Base-by-base conservation (phyloP, 30 jellyfish, hydroid and myxozoan species). In the Pseudorhiza aurosa region DNA sequence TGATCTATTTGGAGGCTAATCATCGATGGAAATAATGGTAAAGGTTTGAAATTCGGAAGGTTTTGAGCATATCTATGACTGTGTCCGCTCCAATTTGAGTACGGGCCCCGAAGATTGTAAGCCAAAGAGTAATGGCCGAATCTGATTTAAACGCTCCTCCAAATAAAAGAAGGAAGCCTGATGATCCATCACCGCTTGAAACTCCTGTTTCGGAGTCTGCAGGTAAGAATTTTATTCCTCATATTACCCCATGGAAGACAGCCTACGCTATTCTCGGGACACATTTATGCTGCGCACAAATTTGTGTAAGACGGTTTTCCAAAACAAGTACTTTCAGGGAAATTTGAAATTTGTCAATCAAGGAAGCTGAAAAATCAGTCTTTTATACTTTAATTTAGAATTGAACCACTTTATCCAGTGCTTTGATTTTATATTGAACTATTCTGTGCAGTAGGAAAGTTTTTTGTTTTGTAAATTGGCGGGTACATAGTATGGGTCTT, bases 141-240 rank as follows among this genome's bases (percentile, higher is more conserved):
- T 74, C 96, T 62, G 98, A 92, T 78, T 77, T 86, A 84, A 80
- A 51, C 77, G 96, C 97, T 8, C 98, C 98, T 50, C 98, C 98
- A 25, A 67, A 50, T 58, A 92, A 92, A 77, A 74, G 96, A 75
- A 67, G 92, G 67, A 92, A 93, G 79, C 89, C 96, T 32, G 96
- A 77, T 39, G 96, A 85, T 31, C 78, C 91, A 26, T 72, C 91
- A 25, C 95, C 94, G n/a, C 92, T 77, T 22, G 98, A 82, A 57
- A 85, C 98, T 21, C 98, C 95, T 25, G 78, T 59, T 42, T 69
- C 94, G 31, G 98, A 92, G 43, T 73, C 93, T 70, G 88, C 95
- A 58, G 98, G 98, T 83, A 79, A 51, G 89, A 26, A 53, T 15
- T 18, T 53, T 53, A 53, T 17, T 1, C 5, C 36, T 18, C 67